Evolutionary conservation across 1,140 invertebrate species (phyloP), one percentile per base, ranked within the genome.

Genomic region (Aphelenchoides avenae): DNA sequence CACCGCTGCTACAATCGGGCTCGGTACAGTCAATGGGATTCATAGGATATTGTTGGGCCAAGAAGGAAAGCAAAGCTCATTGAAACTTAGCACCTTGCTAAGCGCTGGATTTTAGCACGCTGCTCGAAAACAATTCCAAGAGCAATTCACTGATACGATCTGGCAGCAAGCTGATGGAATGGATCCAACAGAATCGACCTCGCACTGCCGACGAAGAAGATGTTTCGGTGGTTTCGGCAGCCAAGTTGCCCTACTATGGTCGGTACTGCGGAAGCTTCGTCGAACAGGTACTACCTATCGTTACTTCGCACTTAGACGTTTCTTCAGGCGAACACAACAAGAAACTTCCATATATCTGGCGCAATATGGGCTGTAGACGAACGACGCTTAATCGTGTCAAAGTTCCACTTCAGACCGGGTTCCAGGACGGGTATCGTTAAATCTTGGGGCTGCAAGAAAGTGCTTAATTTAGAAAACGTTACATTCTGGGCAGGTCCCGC

Each of bases 351-450:
- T 60, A 51, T 71, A 13, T 49, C 55, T 40, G 72, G 72, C n/a
- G 73, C 74, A n/a, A 26, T 75, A 9, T 75, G 72, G 72, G 65
- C 64, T 13, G 66, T 74, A 7, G 72, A 75, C 49, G 58, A 75
- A n/a, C 43, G 44, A 9, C 64, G 58, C 34, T 63, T 75, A 5
- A 55, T 75, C 39, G 55, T 75, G 13, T 75, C 72, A 1, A 75
- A 72, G 44, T 75, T 75, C 42, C 43, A 72, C 57, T 75, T 75
- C 46, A 51, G 68, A 34, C 75, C 73, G 4, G 50, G 39, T 27
- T 69, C 61, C 22, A 57, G 52, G 30, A 46, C 30, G 24, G 40
- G 48, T 63, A 39, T 29, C 31, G n/a, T n/a, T n/a, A n/a, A n/a
- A n/a, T n/a, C n/a, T n/a, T n/a, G n/a, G n/a, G n/a, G n/a, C n/a